These are phyloP conservation scores for Elymnias hypermnestra DNA, from an alignment of 1,140 invertebrate genomes.

Conservation along the genomic window DNA sequence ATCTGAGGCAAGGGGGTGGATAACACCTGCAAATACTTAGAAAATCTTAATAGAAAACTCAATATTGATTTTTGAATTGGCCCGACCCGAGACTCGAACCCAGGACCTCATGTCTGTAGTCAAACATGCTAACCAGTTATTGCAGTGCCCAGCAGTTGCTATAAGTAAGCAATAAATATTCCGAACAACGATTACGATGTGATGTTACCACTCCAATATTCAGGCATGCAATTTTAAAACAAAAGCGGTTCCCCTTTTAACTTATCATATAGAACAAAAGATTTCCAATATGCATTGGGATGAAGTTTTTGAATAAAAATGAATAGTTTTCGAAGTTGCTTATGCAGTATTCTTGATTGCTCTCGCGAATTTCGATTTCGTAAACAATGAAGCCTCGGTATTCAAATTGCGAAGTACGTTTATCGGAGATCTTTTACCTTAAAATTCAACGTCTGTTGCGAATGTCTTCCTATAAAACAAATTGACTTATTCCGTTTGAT, in stretches of 20 bases:
- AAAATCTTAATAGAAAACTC: too few species aligned
- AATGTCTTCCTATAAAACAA: slow-evolving; percentile 10
- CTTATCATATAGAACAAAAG: not conserved
- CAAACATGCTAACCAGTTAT: too few species aligned
- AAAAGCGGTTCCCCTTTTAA: not conserved
- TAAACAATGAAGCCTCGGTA: slow-evolving; percentile 15
- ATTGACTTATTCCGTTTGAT: slow-evolving; percentile 1
- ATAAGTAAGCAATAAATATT: not conserved
- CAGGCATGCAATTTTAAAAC: too few species aligned
- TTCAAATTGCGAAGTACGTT: slow-evolving; percentile 15
- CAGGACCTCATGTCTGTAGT: too few species aligned
- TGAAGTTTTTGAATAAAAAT: slow-evolving; percentile 6
- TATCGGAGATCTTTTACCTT: slow-evolving; percentile 15
- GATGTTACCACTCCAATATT: not conserved
- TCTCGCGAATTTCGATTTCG: slow-evolving; percentile 13
- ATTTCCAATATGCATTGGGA: not conserved
- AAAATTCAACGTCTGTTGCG: slow-evolving; percentile 12
- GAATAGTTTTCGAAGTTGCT: slow-evolving; percentile 12
- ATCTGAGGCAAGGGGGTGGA: too few species aligned
- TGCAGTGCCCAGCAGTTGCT: too few species aligned
- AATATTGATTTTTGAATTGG: too few species aligned
- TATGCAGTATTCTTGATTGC: slow-evolving; percentile 15
- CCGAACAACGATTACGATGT: not conserved
- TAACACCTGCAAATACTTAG: too few species aligned
- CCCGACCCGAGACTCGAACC: too few species aligned